Percentiles rank a stretch among this genome's conserved stretches.
These are phyloP conservation scores for Gonioctena quinquepunctata DNA, from an alignment of 1,140 invertebrate genomes.

Conservation along the genomic window DNA sequence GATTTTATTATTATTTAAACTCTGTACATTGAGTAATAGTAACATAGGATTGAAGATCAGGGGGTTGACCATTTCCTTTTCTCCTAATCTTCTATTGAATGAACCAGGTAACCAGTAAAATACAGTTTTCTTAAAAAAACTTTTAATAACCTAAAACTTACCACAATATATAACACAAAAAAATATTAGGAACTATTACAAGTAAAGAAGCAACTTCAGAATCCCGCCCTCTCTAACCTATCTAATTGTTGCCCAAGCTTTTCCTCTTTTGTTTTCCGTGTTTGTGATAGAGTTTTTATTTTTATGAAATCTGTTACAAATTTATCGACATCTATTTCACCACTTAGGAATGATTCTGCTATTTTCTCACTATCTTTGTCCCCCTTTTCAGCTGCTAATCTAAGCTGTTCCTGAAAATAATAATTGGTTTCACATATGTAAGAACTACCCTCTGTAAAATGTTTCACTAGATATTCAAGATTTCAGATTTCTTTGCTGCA, in stretches of 20 bases:
- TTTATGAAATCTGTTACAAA: slow-evolving; percentile 73
- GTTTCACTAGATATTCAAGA: no score
- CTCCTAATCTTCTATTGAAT: no score
- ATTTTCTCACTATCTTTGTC: slow-evolving; percentile 76
- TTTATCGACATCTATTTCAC: slow-evolving; percentile 73
- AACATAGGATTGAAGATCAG: no score
- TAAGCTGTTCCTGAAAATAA: slow-evolving; percentile 58
- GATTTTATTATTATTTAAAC: no score
- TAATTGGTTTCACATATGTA: no score
- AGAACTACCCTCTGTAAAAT: no score
- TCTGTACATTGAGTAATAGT: no score
- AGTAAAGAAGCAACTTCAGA: slow-evolving; percentile 49
- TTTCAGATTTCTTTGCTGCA: no score
- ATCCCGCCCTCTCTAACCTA: slow-evolving; percentile 67
- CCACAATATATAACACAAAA: background rate
- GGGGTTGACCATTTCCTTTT: no score
- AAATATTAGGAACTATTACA: background rate
- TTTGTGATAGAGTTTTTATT: slow-evolving; percentile 70
- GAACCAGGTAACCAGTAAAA: no score
- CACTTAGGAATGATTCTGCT: slow-evolving; percentile 74
- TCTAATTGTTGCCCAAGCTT: slow-evolving; percentile 73
- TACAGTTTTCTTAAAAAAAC: no score
- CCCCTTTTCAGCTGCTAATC: slow-evolving; percentile 65
- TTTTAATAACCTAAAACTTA: background rate
- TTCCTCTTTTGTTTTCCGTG: slow-evolving; percentile 75